Conservation (phyloP, 2,888 invertebrate genomes). For the Mechanitis mazaeus region DNA sequence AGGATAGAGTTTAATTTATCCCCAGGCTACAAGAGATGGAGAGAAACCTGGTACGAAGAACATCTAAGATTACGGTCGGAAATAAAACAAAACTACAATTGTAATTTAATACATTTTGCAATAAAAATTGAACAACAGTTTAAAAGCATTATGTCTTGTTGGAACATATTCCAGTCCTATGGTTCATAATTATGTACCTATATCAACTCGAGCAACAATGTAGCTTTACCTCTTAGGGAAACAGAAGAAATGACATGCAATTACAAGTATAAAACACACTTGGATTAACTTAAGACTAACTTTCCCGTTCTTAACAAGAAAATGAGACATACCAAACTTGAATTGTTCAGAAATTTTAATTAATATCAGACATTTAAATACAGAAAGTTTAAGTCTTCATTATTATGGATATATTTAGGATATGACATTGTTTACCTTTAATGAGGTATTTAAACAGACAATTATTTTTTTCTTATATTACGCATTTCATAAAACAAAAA, state of each 20-base stretch:
- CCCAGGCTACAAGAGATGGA: not conserved
- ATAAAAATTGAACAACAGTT: not conserved
- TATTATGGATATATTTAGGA: not conserved
- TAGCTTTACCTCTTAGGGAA: constrained; percentile 6
- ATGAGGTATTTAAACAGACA: not conserved
- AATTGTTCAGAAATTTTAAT: constrained; percentile 15
- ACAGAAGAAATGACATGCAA: constrained; percentile 11
- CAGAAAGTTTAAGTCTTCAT: not conserved
- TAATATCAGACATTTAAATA: constrained; percentile 10
- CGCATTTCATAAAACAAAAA: too few relatives aligned
- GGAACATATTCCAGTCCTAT: not conserved
- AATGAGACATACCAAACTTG: constrained; percentile 15
- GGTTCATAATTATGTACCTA: constrained; percentile 1
- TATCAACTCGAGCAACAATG: constrained; percentile 5
- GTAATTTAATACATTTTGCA: not conserved
- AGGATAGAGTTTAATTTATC: not conserved
- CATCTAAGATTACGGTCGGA: not conserved
- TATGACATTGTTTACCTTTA: not conserved
- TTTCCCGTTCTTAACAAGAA: constrained; percentile 16
- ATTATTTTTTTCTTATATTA: too few relatives aligned
- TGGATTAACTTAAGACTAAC: constrained; percentile 13
- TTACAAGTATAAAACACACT: constrained; percentile 18
- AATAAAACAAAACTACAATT: not conserved
- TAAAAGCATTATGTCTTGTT: not conserved
- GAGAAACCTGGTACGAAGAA: not conserved